Evolutionary conservation across 2,888 invertebrate species (phyloP).

Genomic region (Hirudinaria manillensis): DNA sequence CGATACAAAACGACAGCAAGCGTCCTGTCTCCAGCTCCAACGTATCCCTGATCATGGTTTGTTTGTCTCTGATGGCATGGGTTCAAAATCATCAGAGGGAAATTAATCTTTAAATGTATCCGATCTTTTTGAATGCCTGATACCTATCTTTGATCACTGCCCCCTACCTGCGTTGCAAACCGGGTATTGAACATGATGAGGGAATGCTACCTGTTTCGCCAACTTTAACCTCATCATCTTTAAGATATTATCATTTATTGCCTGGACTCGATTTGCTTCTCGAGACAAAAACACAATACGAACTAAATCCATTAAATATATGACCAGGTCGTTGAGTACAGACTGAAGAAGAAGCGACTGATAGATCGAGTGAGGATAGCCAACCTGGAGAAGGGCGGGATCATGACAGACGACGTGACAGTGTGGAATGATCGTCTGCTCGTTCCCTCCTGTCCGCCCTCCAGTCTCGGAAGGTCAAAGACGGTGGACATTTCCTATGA

Average conservation of each 20-base stretch:
- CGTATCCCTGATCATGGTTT: conserved; percentile 39
- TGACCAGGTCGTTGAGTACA: conserved; percentile 38
- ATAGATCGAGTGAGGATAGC: conserved; percentile 37
- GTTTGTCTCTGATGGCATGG: conserved; percentile 6
- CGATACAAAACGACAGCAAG: conserved; percentile 56
- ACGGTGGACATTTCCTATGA: conserved; percentile 41
- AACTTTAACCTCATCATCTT: no score
- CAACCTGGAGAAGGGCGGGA: conserved; percentile 38
- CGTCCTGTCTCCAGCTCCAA: conserved; percentile 36
- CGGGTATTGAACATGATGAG: no score
- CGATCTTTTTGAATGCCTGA: no score
- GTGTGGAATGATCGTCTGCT: conserved; percentile 40
- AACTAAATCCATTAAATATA: no score
- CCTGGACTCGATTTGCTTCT: no score
- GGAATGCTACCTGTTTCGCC: no score
- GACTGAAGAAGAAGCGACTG: conserved; percentile 37
- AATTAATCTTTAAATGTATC: background rate
- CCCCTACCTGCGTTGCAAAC: no score
- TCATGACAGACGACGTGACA: conserved; percentile 39
- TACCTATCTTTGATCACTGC: no score
- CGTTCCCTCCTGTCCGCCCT: conserved; percentile 41
- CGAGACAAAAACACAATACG: no score
- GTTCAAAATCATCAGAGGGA: background rate
- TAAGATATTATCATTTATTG: no score
- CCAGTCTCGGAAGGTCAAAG: conserved; percentile 38